phyloP scores from a whole-genome alignment of 1,140 invertebrate species.

The Drosophila burlai region DNA sequence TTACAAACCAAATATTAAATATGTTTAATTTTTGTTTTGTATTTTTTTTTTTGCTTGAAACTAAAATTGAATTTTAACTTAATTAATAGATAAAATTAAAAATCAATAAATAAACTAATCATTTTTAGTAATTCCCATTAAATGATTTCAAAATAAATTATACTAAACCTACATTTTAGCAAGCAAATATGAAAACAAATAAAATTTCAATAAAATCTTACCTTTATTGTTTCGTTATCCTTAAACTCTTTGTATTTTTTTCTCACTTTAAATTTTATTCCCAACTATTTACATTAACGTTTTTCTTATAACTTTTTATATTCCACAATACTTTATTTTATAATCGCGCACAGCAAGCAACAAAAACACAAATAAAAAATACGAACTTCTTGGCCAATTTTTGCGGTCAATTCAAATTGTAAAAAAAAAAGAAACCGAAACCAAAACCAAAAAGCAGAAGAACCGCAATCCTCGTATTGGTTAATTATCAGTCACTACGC shows the following conservation, averaged over 20 bases:
- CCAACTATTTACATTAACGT: background rate
- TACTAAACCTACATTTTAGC: no score
- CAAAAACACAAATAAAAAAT: constrained; percentile 9
- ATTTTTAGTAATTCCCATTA: background rate
- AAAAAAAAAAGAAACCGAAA: constrained; percentile 7
- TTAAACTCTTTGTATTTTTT: background rate
- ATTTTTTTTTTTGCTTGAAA: no score
- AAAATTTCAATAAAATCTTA: background rate
- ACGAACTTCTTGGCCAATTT: constrained; percentile 22
- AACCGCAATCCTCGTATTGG: constrained; percentile 67
- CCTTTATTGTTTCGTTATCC: background rate
- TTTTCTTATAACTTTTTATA: background rate
- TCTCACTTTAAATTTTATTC: background rate
- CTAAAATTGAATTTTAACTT: no score
- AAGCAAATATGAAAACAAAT: background rate
- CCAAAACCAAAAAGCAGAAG: constrained; percentile 18
- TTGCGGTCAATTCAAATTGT: constrained; percentile 36
- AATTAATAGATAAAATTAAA: no score
- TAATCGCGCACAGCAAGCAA: background rate
- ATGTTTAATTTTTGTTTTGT: no score
- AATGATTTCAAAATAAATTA: background rate
- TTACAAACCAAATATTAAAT: no score
- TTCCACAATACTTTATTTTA: background rate
- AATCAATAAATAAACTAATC: background rate
- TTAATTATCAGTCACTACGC: constrained; percentile 44